Conservation (phyloP, 2,888 invertebrate species). For the Cephalotes varians region DNA sequence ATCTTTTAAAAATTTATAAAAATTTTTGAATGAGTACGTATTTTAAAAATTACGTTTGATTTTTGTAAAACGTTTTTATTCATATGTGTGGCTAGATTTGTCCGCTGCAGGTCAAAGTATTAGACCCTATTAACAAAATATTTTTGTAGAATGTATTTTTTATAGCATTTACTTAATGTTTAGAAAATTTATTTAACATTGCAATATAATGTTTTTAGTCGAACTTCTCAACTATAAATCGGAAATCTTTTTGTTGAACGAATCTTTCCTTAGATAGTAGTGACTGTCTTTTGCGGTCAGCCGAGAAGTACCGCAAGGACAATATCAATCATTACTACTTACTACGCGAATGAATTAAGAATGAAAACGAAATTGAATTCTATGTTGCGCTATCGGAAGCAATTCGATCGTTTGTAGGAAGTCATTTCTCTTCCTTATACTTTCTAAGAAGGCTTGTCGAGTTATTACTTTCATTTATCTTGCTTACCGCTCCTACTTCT, state of each 20-base stretch:
- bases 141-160: not conserved
- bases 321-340: slow-evolving; percentile 65
- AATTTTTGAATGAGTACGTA: not conserved
- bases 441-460: slow-evolving; percentile 63
- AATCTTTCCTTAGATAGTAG: not conserved
- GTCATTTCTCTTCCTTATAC: slow-evolving; percentile 52
- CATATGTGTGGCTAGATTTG: not conserved
- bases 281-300: slow-evolving; percentile 56
- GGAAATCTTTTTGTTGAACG: slow-evolving; percentile 6
- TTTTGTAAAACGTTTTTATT: no score
- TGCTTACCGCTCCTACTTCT: not conserved
- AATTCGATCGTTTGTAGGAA: slow-evolving; percentile 62
- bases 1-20: not conserved
- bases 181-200: not conserved
- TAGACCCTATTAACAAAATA: not conserved
- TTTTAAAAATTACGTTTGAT: not conserved
- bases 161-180: not conserved
- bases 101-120: not conserved
- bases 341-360: slow-evolving; percentile 48
- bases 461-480: slow-evolving; percentile 13
- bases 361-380: slow-evolving; percentile 67
- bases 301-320: slow-evolving; percentile 64
- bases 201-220: not conserved
- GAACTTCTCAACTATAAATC: not conserved
- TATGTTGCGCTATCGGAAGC: slow-evolving; percentile 59